A percentile compares a stretch with the other conserved stretches of the same genome.
Evolutionary conservation across 2,113 vertebrate species (phyloP).

Genomic region (Excalfactoria chinensis): DNA sequence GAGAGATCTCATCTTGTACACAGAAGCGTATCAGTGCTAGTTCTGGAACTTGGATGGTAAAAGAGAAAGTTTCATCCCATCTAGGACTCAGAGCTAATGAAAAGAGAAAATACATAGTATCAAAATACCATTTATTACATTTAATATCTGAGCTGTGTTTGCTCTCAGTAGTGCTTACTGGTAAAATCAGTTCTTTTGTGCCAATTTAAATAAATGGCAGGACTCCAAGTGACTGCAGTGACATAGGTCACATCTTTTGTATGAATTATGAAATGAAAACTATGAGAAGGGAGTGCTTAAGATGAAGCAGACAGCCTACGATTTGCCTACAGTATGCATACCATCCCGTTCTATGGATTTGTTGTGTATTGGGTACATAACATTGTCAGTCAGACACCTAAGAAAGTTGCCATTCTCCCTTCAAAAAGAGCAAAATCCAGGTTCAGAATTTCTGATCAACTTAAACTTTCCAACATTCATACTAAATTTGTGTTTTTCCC

Average conservation of each 20-base stretch:
- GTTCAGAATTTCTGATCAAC: neutral
- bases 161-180: neutral
- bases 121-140: neutral
- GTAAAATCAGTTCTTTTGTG: neutral
- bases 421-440: neutral
- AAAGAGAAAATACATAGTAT: neutral
- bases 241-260: neutral
- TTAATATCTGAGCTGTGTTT: neutral
- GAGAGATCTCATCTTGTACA: constrained; percentile 78
- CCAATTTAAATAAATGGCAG: neutral
- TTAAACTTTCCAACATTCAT: neutral
- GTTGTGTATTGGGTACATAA: neutral
- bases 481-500: neutral
- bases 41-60: constrained; percentile 83
- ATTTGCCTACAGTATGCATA: neutral
- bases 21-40: constrained; percentile 86
- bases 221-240: neutral
- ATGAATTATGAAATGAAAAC: neutral
- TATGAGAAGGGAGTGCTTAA: neutral
- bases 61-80: constrained; percentile 85
- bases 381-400: neutral
- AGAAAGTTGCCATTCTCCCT: neutral
- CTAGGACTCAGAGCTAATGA: constrained; percentile 82
- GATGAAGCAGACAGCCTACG: neutral
- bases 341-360: neutral